Evolutionary conservation across 2,888 invertebrate genomes (phyloP).

Genomic region (Falcaria lacertinaria): DNA sequence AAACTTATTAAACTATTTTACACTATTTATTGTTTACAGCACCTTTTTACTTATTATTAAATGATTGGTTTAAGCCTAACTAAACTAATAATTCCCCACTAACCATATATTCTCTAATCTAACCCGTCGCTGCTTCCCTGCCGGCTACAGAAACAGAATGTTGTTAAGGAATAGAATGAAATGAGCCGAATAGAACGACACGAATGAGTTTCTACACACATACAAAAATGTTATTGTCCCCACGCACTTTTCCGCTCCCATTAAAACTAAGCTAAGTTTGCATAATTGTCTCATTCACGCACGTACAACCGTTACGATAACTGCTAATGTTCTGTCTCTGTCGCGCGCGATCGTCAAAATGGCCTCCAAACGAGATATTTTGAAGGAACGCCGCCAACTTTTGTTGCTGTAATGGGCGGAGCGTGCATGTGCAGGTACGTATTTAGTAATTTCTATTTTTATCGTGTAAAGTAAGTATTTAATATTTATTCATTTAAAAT

Average conservation of each 20-base stretch:
- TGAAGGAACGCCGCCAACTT: constrained; percentile 78
- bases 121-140: not conserved
- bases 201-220: constrained; percentile 43
- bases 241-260: constrained; percentile 56
- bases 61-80: too few species aligned
- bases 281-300: constrained; percentile 78
- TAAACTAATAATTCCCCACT: too few species aligned
- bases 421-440: constrained; percentile 66
- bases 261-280: constrained; percentile 76
- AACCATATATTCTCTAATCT: not conserved
- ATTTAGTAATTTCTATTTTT: too few species aligned
- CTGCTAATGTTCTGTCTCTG: constrained; percentile 47
- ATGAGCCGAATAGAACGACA: too few species aligned
- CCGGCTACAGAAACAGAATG: too few species aligned
- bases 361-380: constrained; percentile 80
- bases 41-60: too few species aligned
- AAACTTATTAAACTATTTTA: too few species aligned
- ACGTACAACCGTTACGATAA: constrained; percentile 48
- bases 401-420: constrained; percentile 79
- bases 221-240: constrained; percentile 37
- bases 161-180: constrained; percentile 1
- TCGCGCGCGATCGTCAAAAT: constrained; percentile 75
- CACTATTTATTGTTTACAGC: too few species aligned
- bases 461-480: too few species aligned
- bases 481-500: too few species aligned